phyloP scores from a whole-genome alignment of 2,113 vertebrate species.

The Cebus imitator region DNA sequence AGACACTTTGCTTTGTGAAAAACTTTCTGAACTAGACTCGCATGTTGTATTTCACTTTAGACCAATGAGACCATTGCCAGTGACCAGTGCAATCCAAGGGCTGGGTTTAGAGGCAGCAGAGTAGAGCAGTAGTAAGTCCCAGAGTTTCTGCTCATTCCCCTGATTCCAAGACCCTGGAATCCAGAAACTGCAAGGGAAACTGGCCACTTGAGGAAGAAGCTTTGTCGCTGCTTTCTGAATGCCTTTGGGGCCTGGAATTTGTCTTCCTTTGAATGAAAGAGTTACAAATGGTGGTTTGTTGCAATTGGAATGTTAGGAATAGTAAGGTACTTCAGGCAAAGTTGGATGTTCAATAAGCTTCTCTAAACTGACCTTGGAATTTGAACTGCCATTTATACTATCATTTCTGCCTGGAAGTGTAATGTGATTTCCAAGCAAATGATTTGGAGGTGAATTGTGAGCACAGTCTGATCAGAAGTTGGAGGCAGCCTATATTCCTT shows the following conservation, averaged over 20 bases:
- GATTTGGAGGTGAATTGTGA: neutral
- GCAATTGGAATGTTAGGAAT: neutral
- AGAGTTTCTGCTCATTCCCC: neutral
- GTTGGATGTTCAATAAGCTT: neutral
- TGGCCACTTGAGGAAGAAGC: neutral
- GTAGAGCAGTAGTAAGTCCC: neutral
- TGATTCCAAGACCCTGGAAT: neutral
- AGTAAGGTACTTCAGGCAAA: neutral
- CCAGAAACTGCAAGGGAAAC: neutral
- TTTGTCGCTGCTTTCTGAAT: neutral
- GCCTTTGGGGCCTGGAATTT: neutral
- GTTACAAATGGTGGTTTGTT: neutral
- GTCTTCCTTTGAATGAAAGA: neutral
- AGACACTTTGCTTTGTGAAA: neutral
- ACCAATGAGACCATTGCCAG: neutral
- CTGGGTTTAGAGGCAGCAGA: neutral
- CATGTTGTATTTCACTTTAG: neutral
- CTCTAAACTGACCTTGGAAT: neutral
- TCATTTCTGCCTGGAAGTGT: neutral
- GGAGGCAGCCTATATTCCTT: neutral
- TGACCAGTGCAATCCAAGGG: neutral
- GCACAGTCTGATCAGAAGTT: neutral
- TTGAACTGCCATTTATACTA: neutral
- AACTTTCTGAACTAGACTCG: neutral
- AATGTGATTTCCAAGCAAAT: neutral